Evolutionary conservation across 2,888 invertebrate species (phyloP).

Genomic region (Patella pellucida): DNA sequence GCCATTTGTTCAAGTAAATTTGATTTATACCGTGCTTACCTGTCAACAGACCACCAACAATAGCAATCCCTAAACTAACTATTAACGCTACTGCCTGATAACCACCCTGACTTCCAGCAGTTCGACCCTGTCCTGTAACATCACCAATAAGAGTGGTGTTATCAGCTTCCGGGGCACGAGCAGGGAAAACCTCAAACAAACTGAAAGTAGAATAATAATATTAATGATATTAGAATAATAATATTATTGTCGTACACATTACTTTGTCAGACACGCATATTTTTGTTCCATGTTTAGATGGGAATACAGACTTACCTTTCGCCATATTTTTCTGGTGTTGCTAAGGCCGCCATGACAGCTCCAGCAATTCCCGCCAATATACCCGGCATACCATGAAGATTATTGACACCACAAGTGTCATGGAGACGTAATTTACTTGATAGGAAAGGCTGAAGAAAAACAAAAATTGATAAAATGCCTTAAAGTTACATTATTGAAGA

Average conservation of each 20-base stretch:
- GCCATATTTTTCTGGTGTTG: slow-evolving; percentile 79
- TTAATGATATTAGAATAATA: background rate
- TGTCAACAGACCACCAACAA: slow-evolving; percentile 58
- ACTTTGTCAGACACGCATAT: background rate
- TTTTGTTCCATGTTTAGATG: background rate
- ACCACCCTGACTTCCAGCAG: slow-evolving; percentile 51
- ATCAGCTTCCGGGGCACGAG: slow-evolving; percentile 32
- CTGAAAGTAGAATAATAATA: slow-evolving; percentile 33
- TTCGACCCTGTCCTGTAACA: slow-evolving; percentile 39
- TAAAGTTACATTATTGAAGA: background rate
- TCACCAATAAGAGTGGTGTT: slow-evolving; percentile 28
- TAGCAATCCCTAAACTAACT: slow-evolving; percentile 54
- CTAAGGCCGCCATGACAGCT: slow-evolving; percentile 79
- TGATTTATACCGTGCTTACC: slow-evolving; percentile 38
- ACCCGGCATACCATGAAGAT: slow-evolving; percentile 96
- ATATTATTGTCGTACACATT: background rate
- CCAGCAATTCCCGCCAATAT: slow-evolving; percentile 86
- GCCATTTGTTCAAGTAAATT: background rate
- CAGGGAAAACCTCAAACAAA: slow-evolving; percentile 44
- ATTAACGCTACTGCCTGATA: slow-evolving; percentile 57
- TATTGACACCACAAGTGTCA: slow-evolving; percentile 96
- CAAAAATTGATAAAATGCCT: background rate
- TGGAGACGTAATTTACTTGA: slow-evolving; percentile 77
- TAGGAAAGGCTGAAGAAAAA: slow-evolving; percentile 76
- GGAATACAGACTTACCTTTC: slow-evolving; percentile 58